Evolutionary conservation across 2,888 invertebrate species (phyloP), one percentile per base, ranked within the genome.

Genomic region (Ormia ochracea): DNA sequence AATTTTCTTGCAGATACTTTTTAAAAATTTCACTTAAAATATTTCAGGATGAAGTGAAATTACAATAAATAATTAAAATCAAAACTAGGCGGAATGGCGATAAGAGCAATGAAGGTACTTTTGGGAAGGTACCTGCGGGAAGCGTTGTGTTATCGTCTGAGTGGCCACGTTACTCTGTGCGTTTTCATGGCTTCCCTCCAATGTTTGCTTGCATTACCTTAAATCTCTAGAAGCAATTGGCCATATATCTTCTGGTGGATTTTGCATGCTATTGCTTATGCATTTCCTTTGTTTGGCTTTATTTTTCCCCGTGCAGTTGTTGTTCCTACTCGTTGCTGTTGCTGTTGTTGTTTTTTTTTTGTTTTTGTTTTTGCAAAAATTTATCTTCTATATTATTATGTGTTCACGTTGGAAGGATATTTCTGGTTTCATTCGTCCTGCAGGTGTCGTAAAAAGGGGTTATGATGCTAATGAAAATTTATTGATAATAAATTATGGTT

Each of bases 391-490:
- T 50, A 48, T 58, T 56, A 68, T 38, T 28, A 28, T 72, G 65
- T 52, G 48, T 41, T 41, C 45, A 21, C 14, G 68, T 61, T 43
- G 48, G 21, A 65, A 65, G 48, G 50, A 70, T 59, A 75, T 70
- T 65, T 38, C 79, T 52, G 52, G 58, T 70, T 68, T 59, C 66
- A 70, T 72, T 76, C 68, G 76, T 76, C 61, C 76, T 76, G 79
- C 76, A 80, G 79, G 76, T 80, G 76, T 76, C 76, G 79, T 76
- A 73, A 79, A 74, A 82, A 79, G 78, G 78, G 77, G 80, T 81
- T 82, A 86, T 82, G 83, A 83, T 86, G 84, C 86, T 87, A 87
- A 87, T 87, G 88, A 87, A 87, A 87, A 87, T 87, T 88, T 87
- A 87, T 87, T 87, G 86, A 86, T 86, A 85, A 84, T 84, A 87